phyloP scores from a whole-genome alignment of 2,797 vertebrate genomes.

The Glyptemys insculpta region DNA sequence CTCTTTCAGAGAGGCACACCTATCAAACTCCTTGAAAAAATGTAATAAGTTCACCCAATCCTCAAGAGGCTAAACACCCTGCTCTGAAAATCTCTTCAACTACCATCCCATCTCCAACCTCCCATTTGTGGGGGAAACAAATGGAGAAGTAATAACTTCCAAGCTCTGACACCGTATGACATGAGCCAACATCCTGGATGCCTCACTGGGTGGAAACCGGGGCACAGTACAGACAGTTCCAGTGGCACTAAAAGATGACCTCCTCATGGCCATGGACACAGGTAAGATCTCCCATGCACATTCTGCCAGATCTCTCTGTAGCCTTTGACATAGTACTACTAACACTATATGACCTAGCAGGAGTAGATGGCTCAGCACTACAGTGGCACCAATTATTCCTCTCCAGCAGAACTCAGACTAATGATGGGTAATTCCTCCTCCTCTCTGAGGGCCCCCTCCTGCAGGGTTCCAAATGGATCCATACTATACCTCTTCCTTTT shows the following conservation, averaged over 20 bases:
- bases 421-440: no score
- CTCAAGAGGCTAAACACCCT: no score
- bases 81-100: no score
- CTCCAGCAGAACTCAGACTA: no score
- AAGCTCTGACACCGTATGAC: neutral
- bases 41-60: no score
- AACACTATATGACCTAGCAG: neutral
- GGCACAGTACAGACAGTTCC: neutral
- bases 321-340: neutral
- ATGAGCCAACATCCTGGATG: neutral
- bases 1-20: no score
- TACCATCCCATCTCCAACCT: no score
- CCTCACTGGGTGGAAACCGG: neutral
- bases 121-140: no score
- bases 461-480: no score
- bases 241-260: neutral
- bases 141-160: neutral
- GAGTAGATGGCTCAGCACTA: neutral
- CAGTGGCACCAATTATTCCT: neutral
- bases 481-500: no score
- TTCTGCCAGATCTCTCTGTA: neutral
- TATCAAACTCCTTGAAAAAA: no score
- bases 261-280: neutral
- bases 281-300: neutral
- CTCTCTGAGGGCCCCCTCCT: no score